phyloP scores from a whole-genome alignment of 2,888 invertebrate species.

The Eilema caniola region DNA sequence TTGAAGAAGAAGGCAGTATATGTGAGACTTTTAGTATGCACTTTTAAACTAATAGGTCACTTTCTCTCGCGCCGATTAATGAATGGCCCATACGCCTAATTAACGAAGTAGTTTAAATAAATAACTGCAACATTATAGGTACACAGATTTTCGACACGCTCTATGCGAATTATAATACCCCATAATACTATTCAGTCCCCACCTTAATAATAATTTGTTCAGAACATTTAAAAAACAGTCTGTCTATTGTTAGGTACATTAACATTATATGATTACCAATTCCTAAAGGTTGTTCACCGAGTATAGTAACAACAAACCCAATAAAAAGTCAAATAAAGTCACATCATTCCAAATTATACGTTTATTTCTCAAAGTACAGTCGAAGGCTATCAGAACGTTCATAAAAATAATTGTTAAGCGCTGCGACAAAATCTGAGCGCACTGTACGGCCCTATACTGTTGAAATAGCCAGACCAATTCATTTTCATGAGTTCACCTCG shows the following conservation, averaged over 20 bases:
- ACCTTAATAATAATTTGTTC: neutral
- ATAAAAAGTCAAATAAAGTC: neutral
- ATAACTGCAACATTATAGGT: no score
- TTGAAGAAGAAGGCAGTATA: no score
- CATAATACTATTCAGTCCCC: no score
- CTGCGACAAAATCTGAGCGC: constrained; percentile 8
- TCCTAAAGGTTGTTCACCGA: neutral
- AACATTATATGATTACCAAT: neutral
- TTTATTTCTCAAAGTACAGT: constrained; percentile 2
- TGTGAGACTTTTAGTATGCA: no score
- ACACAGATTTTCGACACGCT: no score
- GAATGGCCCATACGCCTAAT: no score
- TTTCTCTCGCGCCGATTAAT: no score
- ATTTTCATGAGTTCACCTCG: constrained; percentile 24
- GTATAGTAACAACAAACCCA: neutral
- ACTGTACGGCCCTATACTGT: constrained; percentile 8
- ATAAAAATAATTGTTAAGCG: constrained; percentile 1
- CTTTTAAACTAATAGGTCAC: no score
- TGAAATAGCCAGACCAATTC: constrained; percentile 18
- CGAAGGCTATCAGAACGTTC: neutral
- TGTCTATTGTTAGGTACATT: neutral
- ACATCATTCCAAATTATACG: neutral
- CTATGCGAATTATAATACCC: no score
- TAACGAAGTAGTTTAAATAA: no score
- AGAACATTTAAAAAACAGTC: neutral